A percentile compares a stretch with the other conserved stretches of the same genome.
Evolutionary conservation across 1,140 invertebrate genomes (phyloP).

Genomic region (Papilio helenus): DNA sequence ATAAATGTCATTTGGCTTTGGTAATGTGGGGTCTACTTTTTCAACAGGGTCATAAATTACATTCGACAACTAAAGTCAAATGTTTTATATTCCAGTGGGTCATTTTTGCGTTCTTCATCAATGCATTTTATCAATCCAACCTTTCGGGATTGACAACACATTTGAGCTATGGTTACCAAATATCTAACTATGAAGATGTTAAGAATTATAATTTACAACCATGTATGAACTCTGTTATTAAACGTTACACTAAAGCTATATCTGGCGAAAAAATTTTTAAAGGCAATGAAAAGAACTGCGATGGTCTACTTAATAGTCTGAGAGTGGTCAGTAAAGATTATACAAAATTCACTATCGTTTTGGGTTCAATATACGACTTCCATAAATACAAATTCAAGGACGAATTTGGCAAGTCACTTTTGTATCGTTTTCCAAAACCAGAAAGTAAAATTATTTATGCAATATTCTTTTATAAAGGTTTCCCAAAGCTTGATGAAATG

Average conservation of each 20-base stretch:
- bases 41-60: conserved; percentile 45
- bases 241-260: neutral
- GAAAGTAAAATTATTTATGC: conserved; percentile 46
- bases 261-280: accelerated
- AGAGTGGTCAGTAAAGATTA: conserved; percentile 46
- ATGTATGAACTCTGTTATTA: neutral
- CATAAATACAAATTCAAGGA: conserved; percentile 51
- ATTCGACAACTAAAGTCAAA: conserved; percentile 12
- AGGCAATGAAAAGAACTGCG: neutral
- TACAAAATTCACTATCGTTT: conserved; percentile 47
- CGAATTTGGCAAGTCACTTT: conserved; percentile 41
- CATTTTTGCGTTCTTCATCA: conserved; percentile 46
- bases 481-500: conserved; percentile 17
- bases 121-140: conserved; percentile 43
- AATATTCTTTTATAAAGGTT: conserved; percentile 28
- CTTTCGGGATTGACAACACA: conserved; percentile 43
- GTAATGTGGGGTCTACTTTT: conserved; percentile 53
- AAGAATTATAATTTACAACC: neutral
- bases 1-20: conserved; percentile 46
- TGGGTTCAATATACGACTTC: conserved; percentile 50
- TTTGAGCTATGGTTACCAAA: conserved; percentile 42
- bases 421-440: conserved; percentile 49
- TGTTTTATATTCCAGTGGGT: conserved; percentile 45
- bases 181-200: conserved; percentile 43
- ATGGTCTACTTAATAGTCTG: conserved; percentile 46